Evolutionary conservation across 2,888 invertebrate genomes (phyloP), one percentile per base, ranked within the genome.

Genomic region (Byasa hedistus): DNA sequence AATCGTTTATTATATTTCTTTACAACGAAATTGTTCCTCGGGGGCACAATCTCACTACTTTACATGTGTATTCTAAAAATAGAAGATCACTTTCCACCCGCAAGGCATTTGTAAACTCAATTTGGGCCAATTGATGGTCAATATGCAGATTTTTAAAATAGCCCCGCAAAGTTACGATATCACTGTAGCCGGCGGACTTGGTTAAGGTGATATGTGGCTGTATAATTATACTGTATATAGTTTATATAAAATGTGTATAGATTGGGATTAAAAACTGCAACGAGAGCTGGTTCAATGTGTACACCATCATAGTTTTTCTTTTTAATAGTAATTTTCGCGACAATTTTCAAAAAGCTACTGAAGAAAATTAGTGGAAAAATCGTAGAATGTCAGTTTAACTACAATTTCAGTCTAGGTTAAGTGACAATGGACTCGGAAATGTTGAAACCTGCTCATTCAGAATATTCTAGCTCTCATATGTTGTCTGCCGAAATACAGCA

Each of bases 111-210:
- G 52, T 65, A 60, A 48, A 60, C 54, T 54, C 52, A 44, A 32
- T 56, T 56, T 27, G 48, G 48, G 56, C 32, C 66, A 67, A 67
- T 63, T 63, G 63, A 59, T 56, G 63, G 51, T 59, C 66, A 66
- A 62, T 59, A 59, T 63, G 66, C 56, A 51, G 54, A 65, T 65
- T 65, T 55, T 60, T 48, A 24, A 54, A 63, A 56, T 59, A 63
- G 44, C 58, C 61, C 54, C n/a, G 22, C 24, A 54, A 48, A 57
- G 22, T 63, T 60, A 36, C 48, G 55, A 36, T 52, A 23, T 58
- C 39, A 57, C 57, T 39, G 57, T 58, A 27, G 51, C 56, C 51
- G 56, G 23, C 39, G 63, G 61, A 24, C n/a, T 27, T 57, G 10
- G 24, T 54, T 54, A 54, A 23, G 19, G 23, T 27, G 44, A 44